phyloP scores from a whole-genome alignment of 2,888 invertebrate species.

The Lamproptera curius region DNA sequence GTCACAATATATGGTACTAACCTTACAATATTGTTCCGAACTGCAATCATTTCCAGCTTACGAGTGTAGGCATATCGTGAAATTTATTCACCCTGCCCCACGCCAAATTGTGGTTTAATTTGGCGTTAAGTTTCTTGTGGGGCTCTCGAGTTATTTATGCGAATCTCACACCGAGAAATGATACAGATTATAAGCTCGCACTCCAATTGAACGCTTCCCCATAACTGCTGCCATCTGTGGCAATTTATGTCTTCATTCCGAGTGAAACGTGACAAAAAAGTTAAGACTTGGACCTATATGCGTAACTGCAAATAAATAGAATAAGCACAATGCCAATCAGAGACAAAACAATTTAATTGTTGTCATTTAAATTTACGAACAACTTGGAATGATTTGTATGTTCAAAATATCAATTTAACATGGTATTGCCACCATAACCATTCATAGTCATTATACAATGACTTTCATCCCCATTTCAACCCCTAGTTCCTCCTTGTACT shows the following conservation, averaged over 20 bases:
- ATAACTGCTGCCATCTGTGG: constrained; percentile 22
- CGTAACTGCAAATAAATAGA: too few relatives aligned
- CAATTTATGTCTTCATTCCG: neutral
- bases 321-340: too few relatives aligned
- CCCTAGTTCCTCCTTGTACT: too few relatives aligned
- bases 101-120: constrained; percentile 63
- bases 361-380: too few relatives aligned
- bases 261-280: neutral
- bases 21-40: constrained; percentile 26
- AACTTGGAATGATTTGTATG: too few relatives aligned
- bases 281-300: too few relatives aligned
- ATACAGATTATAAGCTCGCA: constrained; percentile 24
- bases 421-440: too few relatives aligned
- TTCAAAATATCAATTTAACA: too few relatives aligned
- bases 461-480: too few relatives aligned
- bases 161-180: constrained; percentile 33
- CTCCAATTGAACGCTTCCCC: constrained; percentile 25
- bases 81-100: constrained; percentile 63
- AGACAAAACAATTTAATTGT: too few relatives aligned
- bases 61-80: constrained; percentile 46
- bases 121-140: constrained; percentile 53
- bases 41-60: constrained; percentile 43
- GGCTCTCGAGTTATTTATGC: constrained; percentile 42
- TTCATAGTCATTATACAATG: too few relatives aligned
- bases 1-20: neutral